Evolutionary conservation across 2,888 invertebrate species (phyloP), one percentile per base, ranked within the genome.

Genomic region (Drosophila subquinaria): DNA sequence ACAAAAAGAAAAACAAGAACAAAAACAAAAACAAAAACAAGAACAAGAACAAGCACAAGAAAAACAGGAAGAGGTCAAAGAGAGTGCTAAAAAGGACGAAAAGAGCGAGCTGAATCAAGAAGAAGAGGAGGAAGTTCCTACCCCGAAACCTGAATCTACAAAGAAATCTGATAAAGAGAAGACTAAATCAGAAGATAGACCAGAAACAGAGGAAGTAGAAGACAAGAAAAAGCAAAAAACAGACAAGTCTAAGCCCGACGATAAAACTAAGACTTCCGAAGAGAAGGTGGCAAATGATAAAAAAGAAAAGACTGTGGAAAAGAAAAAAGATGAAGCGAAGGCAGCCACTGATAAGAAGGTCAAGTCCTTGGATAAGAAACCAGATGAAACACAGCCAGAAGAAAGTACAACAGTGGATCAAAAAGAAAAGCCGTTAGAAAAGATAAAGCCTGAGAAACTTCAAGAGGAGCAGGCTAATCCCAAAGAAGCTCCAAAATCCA

Each of bases 261-360:
- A 40, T 8, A 40, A 90, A 61, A 47, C 73, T 33, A 70, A 78
- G 90, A 93, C 45, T 8, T 6, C 17, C 33, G 33, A 55, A 11
- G 42, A 67, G 20, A 48, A 73, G 45, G 27, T 61, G 13, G 13
- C 15, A 15, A 43, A 35, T 23, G 15, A 47, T 27, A 5, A 38
- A 17, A 48, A 47, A 36, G 38, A 30, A 17, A 30, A 50, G n/a
- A 17, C 6, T 17, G 6, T 30, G 10, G 17, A 38, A 50, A 43
- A 20, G 1, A 33, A 43, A 23, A 61, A 36, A 27, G 43, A 45
- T 6, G 30, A 40, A 27, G 8, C 50, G n/a, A 50, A 50, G 13
- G 17, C n/a, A 30, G 1, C 8, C 5, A 15, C n/a, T n/a, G 15
- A 20, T 27, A 48, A 38, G 38, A 15, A 48, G 30, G 10, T 13